A percentile compares a stretch with the other conserved stretches of the same genome.
Conservation (phyloP, 2,113 vertebrate genomes). For the Clarias batrachus region DNA sequence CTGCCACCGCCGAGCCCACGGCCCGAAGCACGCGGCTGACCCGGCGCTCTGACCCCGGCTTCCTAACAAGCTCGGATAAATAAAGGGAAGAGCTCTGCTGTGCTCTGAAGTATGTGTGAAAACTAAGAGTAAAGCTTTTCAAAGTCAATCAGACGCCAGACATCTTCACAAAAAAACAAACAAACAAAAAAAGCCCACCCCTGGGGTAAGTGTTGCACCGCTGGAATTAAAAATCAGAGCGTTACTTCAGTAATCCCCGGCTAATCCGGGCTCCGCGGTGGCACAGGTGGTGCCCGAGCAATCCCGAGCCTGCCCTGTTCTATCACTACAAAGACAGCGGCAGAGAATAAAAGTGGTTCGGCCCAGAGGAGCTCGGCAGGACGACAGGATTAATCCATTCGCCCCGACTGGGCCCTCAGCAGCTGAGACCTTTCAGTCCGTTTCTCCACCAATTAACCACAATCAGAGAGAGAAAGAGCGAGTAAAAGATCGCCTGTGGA, state of each 20-base stretch:
- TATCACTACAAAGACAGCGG: neutral
- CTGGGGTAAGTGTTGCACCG: neutral
- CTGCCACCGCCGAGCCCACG: too few relatives aligned
- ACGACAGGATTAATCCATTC: conserved; percentile 38
- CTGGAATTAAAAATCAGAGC: neutral
- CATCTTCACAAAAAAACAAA: neutral
- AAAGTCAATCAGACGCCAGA: neutral
- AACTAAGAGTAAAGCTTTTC: too few relatives aligned
- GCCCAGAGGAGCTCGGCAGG: conserved; percentile 11
- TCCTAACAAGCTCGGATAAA: too few relatives aligned
- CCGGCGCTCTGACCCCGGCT: too few relatives aligned
- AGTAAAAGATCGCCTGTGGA: neutral
- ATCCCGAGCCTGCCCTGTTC: neutral
- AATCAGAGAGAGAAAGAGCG: conserved; percentile 49
- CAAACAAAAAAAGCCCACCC: neutral
- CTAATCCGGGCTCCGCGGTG: conserved; percentile 12
- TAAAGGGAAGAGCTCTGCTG: too few relatives aligned
- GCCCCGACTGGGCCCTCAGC: neutral
- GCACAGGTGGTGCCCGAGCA: conserved; percentile 12
- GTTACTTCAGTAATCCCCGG: conserved; percentile 25
- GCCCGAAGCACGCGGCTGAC: too few relatives aligned
- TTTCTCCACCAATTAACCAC: conserved; percentile 56
- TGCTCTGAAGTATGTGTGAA: too few relatives aligned
- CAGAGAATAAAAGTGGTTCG: conserved; percentile 1
- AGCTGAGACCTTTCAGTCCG: conserved; percentile 36